Evolutionary conservation across 1,140 invertebrate species (phyloP), one percentile per base, ranked within the genome.

Genomic region (roundworm (Caenorhabditis elegans)): DNA sequence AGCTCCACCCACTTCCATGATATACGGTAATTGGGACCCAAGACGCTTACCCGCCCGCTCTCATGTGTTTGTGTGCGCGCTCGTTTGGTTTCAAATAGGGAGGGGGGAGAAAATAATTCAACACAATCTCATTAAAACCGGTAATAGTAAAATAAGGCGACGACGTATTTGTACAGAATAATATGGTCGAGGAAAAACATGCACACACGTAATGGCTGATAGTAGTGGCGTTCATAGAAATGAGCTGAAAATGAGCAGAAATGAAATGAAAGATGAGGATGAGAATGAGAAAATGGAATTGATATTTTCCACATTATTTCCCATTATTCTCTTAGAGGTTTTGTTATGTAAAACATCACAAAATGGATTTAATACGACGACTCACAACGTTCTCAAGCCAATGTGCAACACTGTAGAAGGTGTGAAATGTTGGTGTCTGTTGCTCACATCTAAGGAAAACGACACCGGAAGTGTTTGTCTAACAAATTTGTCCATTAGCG

Each of bases 101-200:
- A n/a, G n/a, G n/a, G n/a, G n/a, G n/a, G n/a, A n/a, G n/a, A 70
- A 70, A 70, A 70, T 70, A 70, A 70, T 70, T 70, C 60, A 70
- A 70, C 60, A 70, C 60, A 70, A 70, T 70, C 60, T 70, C 60
- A 70, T 70, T 70, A 70, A 70, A 70, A 70, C 34, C 28, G 60
- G 60, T 70, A 2, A 13, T 39, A 39, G 28, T 70, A n/a, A 39
- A 70, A 28, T 5, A 43, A 15, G 6, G 11, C 3, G 31, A 70
- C 5, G 60, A 70, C 60, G 34, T 70, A 70, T 70, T 70, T 70
- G 60, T 70, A 70, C 43, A 39, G 34, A 70, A 70, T 39, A 39
- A 70, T 70, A 70, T 39, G 60, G 13, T 55, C 43, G 60, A n/a
- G n/a, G 31, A 43, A 70, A 70, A 70, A 70, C 60, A 70, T 39